Evolutionary conservation across 2,113 vertebrate species (phyloP).

Genomic region (Argyrosomus japonicus): DNA sequence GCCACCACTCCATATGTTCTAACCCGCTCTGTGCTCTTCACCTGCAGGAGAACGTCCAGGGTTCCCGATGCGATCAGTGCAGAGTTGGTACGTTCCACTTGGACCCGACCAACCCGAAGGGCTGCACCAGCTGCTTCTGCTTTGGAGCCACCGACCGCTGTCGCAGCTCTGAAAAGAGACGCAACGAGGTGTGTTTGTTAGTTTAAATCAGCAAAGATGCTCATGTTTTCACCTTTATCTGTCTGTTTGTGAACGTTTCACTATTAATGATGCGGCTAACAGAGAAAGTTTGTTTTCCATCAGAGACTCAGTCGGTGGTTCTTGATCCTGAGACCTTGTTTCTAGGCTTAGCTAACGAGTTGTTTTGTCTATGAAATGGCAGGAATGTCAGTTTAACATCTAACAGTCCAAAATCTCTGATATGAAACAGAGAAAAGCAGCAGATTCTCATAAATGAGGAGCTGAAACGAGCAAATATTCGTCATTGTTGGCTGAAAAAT

Average conservation of each 20-base stretch:
- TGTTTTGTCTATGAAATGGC: no score
- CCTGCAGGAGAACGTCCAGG: slow-evolving; percentile 94
- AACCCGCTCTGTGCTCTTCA: neutral
- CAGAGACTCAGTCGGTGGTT: no score
- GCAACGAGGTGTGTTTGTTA: slow-evolving; percentile 83
- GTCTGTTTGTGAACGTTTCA: no score
- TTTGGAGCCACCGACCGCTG: slow-evolving; percentile 96
- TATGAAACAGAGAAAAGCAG: no score
- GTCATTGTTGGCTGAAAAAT: no score
- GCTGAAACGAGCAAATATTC: no score
- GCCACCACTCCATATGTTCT: neutral
- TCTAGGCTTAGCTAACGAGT: no score
- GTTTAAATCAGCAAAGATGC: no score
- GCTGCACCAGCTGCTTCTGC: slow-evolving; percentile 98
- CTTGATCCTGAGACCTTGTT: no score
- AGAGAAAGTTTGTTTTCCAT: neutral
- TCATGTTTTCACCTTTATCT: no score
- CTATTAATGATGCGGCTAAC: neutral
- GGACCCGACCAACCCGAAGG: slow-evolving; percentile 93
- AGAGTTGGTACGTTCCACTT: slow-evolving; percentile 93
- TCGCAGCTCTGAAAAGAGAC: slow-evolving; percentile 85
- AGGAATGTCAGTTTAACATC: neutral
- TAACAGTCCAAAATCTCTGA: no score
- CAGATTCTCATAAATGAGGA: no score
- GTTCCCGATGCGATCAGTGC: slow-evolving; percentile 91